These are phyloP conservation scores for Thalassaphorura encarpata DNA, from an alignment of 1,140 invertebrate species.

Conservation along the genomic window DNA sequence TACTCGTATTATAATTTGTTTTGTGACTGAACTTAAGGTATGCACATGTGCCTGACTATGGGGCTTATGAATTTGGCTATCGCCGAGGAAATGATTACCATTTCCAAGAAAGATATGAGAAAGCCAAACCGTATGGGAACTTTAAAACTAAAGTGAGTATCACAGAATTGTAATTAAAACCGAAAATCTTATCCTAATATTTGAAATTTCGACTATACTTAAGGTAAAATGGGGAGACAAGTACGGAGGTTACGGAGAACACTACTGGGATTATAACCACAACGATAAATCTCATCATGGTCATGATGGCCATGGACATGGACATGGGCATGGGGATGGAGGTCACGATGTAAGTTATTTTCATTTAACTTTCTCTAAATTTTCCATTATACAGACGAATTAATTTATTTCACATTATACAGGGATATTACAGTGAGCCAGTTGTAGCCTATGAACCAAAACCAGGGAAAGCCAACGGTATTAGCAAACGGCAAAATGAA, in stretches of 20 bases:
- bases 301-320: conserved; percentile 1
- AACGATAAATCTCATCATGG: conserved; percentile 10
- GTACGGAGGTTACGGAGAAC: conserved; percentile 72
- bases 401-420: no score
- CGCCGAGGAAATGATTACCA: conserved; percentile 56
- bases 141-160: conserved; percentile 67
- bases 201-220: no score
- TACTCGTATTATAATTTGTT: no score
- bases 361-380: no score
- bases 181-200: no score
- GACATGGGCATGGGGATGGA: conserved; percentile 11
- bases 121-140: conserved; percentile 50
- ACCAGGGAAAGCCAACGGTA: no score
- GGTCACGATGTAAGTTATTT: neutral
- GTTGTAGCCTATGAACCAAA: no score
- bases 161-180: no score
- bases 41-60: conserved; percentile 52
- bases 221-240: conserved; percentile 79
- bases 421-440: conserved; percentile 35
- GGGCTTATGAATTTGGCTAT: conserved; percentile 57
- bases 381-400: no score
- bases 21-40: no score
- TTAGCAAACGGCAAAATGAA: no score
- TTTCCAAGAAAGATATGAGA: conserved; percentile 57
- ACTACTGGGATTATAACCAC: conserved; percentile 26